Evolutionary conservation across 2,888 invertebrate genomes (phyloP).

Genomic region (Chalcosyrphus nemorum): DNA sequence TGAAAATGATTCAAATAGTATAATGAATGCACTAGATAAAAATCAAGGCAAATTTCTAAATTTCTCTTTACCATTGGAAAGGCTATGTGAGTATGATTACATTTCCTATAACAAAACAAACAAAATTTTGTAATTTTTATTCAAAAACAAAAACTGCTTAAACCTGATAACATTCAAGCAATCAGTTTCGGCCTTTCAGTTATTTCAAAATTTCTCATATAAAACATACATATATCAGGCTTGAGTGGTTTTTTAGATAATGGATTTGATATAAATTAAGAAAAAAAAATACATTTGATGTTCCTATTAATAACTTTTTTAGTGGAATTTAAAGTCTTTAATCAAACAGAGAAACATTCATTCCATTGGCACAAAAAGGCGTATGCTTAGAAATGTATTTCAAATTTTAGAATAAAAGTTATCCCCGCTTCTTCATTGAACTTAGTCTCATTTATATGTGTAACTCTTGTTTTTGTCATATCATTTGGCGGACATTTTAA

Average conservation of each 20-base stretch:
- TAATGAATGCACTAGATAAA: constrained; percentile 81
- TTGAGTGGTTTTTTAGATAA: constrained; percentile 46
- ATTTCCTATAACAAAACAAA: constrained; percentile 54
- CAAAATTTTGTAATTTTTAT: constrained; percentile 44
- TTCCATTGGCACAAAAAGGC: too few relatives aligned
- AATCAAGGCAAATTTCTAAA: constrained; percentile 81
- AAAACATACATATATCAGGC: constrained; percentile 45
- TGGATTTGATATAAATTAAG: constrained; percentile 5
- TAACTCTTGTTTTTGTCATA: too few relatives aligned
- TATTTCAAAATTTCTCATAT: constrained; percentile 29
- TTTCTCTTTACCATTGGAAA: constrained; percentile 81
- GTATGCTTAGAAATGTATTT: too few relatives aligned
- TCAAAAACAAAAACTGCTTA: constrained; percentile 43
- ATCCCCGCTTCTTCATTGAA: too few relatives aligned
- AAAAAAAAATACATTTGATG: background rate
- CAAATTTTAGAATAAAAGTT: too few relatives aligned
- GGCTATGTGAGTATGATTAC: constrained; percentile 79
- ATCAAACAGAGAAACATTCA: too few relatives aligned
- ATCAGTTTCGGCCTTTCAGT: constrained; percentile 46
- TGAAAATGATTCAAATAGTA: constrained; percentile 81
- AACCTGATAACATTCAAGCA: constrained; percentile 36
- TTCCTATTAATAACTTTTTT: background rate
- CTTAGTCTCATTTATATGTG: too few relatives aligned
- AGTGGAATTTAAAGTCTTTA: too few relatives aligned
- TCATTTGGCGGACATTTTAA: too few relatives aligned